Evolutionary conservation across 2,888 invertebrate genomes (phyloP), one percentile per base, ranked within the genome.

Genomic region (Cataglyphis albicans): DNA sequence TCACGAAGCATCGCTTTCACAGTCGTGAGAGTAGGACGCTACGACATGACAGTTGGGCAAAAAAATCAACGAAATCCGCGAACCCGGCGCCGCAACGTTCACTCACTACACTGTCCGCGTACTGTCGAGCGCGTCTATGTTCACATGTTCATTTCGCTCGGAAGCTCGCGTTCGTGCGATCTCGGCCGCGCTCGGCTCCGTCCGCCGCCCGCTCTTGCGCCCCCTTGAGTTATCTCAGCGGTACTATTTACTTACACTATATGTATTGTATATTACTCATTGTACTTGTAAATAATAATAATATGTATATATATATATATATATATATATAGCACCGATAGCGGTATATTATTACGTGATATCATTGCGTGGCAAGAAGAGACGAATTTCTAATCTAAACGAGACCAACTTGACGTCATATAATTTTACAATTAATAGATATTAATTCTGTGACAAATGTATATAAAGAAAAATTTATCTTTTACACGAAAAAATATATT

Each of bases 21-120:
- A 75, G 75, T 29, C 59, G 76, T 73, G 75, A 72, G 63, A 75
- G 57, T 67, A 57, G 82, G 44, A 25, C 72, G 82, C 78, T 32
- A 41, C 84, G 80, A 70, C 64, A 61, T 88, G 91, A 91, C 87
- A 89, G 81, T 72, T 84, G 85, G 67, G 81, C 81, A 89, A 88
- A 89, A 89, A 48, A 91, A 90, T 88, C 75, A 82, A 75, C 84
- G 72, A 82, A 88, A 86, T 90, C 83, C 85, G 84, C 86, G 81
- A 87, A 78, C 85, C 84, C 83, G 87, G 85, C 87, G 87, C 87
- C 87, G 85, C 91, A 89, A 89, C 91, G 90, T 87, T 89, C 91
- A 88, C 90, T 89, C 90, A 88, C 90, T 86, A 90, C 90, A 90
- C 89, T 86, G 59, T 25, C 68, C 44, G 64, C 70, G 44, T 78